Conservation (phyloP, 2,888 invertebrate genomes). For the Leptinotarsa rubiginosa region DNA sequence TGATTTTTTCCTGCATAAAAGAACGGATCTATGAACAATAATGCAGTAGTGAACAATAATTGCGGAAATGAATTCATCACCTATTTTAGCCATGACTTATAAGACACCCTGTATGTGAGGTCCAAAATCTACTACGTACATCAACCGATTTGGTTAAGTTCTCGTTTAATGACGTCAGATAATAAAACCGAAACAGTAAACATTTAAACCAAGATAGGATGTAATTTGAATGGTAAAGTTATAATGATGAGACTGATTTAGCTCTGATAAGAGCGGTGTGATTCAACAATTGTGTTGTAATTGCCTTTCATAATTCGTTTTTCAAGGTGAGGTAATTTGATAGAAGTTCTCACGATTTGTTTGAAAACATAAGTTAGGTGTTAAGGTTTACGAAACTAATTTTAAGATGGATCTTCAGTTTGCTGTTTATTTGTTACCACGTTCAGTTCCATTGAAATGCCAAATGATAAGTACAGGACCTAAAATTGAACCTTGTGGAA, state of each 20-base stretch:
- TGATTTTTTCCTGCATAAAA: no score
- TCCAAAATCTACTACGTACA: background rate
- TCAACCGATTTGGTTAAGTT: background rate
- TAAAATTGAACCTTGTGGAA: no score
- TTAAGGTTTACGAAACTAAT: background rate
- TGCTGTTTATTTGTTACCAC: no score
- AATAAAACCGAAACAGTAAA: background rate
- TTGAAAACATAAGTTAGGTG: background rate
- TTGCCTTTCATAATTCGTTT: constrained; percentile 5
- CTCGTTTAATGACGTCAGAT: background rate
- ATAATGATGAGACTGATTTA: constrained; percentile 5
- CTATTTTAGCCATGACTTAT: no score
- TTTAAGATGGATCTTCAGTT: background rate
- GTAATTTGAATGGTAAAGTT: constrained; percentile 3
- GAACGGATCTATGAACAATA: no score
- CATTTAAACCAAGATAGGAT: background rate
- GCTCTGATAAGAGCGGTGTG: background rate
- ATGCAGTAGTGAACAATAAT: no score
- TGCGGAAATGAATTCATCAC: no score
- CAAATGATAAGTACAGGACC: no score
- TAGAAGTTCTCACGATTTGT: background rate
- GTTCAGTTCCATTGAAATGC: no score
- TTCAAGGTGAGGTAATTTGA: constrained; percentile 5
- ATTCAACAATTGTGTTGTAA: background rate
- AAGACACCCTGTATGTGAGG: constrained; percentile 8